Base-by-base conservation (phyloP, 2,888 invertebrate species). In the Seladonia tumulorum region DNA sequence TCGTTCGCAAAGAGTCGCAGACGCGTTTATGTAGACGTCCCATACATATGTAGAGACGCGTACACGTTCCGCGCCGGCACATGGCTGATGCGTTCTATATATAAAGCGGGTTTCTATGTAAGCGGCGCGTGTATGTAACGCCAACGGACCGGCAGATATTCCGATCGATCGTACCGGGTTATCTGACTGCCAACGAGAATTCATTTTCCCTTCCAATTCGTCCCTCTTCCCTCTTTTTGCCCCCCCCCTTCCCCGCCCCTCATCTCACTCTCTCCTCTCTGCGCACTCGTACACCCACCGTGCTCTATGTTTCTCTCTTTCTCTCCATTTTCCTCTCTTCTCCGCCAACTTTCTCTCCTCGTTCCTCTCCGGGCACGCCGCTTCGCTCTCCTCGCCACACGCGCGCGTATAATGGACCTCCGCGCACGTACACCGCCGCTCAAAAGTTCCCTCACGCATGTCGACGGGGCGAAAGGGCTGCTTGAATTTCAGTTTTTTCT, bases 81-180 rank as follows among this genome's bases (percentile, higher is more conserved):
- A 88, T 87, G 84, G 83, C 80, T 79, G 86, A 76, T 82, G 47
- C 47, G 86, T 83, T 85, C 79, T 77, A 90, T 90, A 89, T 89
- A 88, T 82, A 88, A 60, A 88, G 82, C 86, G 74, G 81, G 89
- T 87, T 85, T 91, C 84, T 85, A 76, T 88, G 87, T 86, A 84
- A 82, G 81, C 85, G 87, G 84, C 76, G 84, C 87, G 88, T 86
- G 89, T 90, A 90, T 86, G 89, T 89, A 90, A 91, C 89, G 87
- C 82, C 88, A 88, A 83, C 91, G 87, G 83, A 89, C 87, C 91
- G 88, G 91, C 90, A 91, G 90, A 93, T 92, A 93, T 92, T 89
- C 87, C 92, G 91, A 94, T 94, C 94, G 93, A 94, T 94, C 92
- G 91, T 90, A 89, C 92, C 91, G 90, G 91, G 92, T 93, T 93